Evolutionary conservation across 2,113 vertebrate genomes (phyloP).

Genomic region (Phaetusa simplex): DNA sequence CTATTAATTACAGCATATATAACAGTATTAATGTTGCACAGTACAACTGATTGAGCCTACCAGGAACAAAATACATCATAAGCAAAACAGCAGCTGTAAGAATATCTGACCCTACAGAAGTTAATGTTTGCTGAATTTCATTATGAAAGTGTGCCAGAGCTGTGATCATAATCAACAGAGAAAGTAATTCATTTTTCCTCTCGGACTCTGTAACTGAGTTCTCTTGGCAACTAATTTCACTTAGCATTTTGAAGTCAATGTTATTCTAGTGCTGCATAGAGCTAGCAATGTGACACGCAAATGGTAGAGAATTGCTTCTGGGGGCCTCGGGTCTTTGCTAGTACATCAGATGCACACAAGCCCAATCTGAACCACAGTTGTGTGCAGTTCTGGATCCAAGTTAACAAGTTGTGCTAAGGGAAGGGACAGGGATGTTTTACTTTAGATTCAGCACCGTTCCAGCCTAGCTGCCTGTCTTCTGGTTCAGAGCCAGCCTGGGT

Average conservation of each 20-base stretch:
- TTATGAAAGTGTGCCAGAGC: not conserved
- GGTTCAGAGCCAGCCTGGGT: not conserved
- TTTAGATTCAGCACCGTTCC: not conserved
- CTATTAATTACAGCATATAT: not conserved
- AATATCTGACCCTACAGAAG: not conserved
- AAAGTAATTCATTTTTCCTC: not conserved
- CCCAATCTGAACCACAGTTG: not conserved
- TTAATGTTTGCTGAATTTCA: not conserved
- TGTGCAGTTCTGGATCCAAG: not conserved
- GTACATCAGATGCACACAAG: not conserved
- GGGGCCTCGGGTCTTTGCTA: not conserved
- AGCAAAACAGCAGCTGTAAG: not conserved
- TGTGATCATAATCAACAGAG: not conserved
- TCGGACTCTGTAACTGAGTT: not conserved
- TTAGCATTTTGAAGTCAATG: not conserved
- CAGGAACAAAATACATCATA: not conserved
- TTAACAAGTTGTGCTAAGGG: not conserved
- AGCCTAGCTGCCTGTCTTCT: not conserved
- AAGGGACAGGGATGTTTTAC: not conserved
- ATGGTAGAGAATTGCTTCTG: not conserved
- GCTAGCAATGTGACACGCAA: fast-evolving
- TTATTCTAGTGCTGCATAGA: fast-evolving
- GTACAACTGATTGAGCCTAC: not conserved
- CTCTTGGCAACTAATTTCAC: not conserved
- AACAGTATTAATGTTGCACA: not conserved